phyloP scores from a whole-genome alignment of 2,113 vertebrate species.

The Orcinus orca region DNA sequence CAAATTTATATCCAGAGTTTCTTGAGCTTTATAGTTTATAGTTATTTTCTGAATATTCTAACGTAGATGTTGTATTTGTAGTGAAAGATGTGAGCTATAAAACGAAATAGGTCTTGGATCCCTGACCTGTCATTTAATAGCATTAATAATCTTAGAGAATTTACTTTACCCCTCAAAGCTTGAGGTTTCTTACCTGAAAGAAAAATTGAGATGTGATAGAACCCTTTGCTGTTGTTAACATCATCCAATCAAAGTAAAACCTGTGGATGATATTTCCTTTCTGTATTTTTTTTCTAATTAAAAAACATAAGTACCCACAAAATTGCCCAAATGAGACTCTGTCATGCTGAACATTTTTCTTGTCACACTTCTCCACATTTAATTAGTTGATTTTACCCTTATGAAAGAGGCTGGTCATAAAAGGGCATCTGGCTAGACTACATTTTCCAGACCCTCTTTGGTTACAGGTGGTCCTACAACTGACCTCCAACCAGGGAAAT shows the following conservation, averaged over 20 bases:
- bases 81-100: not conserved
- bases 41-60: not conserved
- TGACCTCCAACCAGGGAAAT: not conserved
- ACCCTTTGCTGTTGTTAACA: not conserved
- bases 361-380: not conserved
- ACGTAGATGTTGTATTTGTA: not conserved
- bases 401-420: not conserved
- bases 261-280: not conserved
- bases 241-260: not conserved
- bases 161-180: not conserved
- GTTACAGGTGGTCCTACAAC: not conserved
- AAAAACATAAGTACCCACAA: not conserved
- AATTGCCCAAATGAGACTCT: slow-evolving; percentile 4
- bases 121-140: not conserved
- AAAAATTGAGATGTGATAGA: not conserved
- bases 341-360: not conserved
- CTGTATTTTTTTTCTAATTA: not conserved
- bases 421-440: not conserved
- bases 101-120: not conserved
- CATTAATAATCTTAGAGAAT: not conserved
- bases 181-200: not conserved
- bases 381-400: slow-evolving; percentile 34
- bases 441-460: not conserved
- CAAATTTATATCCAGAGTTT: not conserved
- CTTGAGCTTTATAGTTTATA: not conserved